phyloP scores from a whole-genome alignment of 2,797 vertebrate species.

The Enteromius mattozi region DNA sequence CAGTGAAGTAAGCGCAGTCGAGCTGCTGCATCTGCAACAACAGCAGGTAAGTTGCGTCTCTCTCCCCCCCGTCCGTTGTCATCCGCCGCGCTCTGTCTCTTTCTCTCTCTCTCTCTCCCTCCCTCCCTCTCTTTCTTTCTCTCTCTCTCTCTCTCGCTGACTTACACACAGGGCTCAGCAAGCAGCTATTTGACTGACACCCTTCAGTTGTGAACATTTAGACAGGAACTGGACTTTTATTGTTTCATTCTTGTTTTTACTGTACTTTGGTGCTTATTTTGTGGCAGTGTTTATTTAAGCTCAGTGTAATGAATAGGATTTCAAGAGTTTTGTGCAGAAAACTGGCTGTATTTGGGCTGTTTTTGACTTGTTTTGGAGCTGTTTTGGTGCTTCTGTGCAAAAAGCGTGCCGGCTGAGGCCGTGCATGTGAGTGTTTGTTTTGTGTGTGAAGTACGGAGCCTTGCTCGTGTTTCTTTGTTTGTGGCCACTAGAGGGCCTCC shows the following conservation, averaged over 20 bases:
- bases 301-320: not conserved
- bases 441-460: conserved; percentile 48
- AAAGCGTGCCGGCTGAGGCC: conserved; percentile 58
- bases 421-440: conserved; percentile 32
- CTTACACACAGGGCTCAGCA: conserved; percentile 57
- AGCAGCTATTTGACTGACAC: conserved; percentile 59
- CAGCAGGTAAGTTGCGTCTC: conserved; percentile 99
- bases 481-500: conserved; percentile 97
- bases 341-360: not conserved
- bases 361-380: conserved; percentile 1
- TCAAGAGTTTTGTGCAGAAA: not conserved
- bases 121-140: not conserved
- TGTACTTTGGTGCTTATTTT: conserved; percentile 33
- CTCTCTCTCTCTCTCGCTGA: conserved; percentile 6
- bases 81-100: conserved; percentile 59
- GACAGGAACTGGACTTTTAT: conserved; percentile 61
- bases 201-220: conserved; percentile 60
- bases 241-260: conserved; percentile 41
- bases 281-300: conserved; percentile 35
- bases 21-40: conserved; percentile 99
- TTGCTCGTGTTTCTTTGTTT: conserved; percentile 33
- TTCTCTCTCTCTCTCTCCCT: conserved; percentile 44
- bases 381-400: conserved; percentile 39
- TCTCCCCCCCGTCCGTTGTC: conserved; percentile 64
- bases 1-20: conserved; percentile 99